Base-by-base conservation (phyloP, 2,797 vertebrate species). In the Brachymystax lenok region DNA sequence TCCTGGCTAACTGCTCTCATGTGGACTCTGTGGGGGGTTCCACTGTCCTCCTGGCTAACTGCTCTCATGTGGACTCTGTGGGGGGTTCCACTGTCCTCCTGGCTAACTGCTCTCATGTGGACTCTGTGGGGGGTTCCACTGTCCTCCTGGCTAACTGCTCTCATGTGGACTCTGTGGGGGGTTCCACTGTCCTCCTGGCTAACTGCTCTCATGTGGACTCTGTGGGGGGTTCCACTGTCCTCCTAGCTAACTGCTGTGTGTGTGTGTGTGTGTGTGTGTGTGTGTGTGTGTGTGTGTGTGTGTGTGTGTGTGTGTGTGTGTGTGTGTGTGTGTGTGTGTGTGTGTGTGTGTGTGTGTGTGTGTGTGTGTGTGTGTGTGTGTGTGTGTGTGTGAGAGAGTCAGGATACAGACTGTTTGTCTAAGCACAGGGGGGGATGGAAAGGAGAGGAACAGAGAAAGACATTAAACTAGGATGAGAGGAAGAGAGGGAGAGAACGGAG, bases 301-400 rank as follows among this genome's bases (percentile, higher is more conserved):
- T 24, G 59, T 61, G 12, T 61, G 56, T 61, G 16, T 64, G 56
- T 61, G n/a, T 61, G n/a, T 17, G n/a, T 61, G 56, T 61, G n/a
- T 61, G 56, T 61, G 56, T 61, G 56, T 50, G 69, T 52, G 69
- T 71, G 69, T 24, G 6, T 51, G 35, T 51, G 69, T 46, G 69
- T 56, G 70, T 59, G 27, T 16, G 46, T 56, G 1, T 6, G 50
- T 64, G 33, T 19, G 73, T 76, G 17, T 30, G 35, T 19, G 17
- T 7, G 52, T 69, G 54, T 17, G 10, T 71, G 35, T 52, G 69
- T 46, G n/a, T 67, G 24, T 4, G 17, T 17, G 56, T 75, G 33
- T 78, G 71, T 67, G 14, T 14, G 33, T 46, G 19, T 5, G 21
- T 71, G 50, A 27, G 19, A 24, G 28, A 30, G 67, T 17, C 14